Evolutionary conservation across 2,797 vertebrate species (phyloP).

Genomic region (Acipenser ruthenus): DNA sequence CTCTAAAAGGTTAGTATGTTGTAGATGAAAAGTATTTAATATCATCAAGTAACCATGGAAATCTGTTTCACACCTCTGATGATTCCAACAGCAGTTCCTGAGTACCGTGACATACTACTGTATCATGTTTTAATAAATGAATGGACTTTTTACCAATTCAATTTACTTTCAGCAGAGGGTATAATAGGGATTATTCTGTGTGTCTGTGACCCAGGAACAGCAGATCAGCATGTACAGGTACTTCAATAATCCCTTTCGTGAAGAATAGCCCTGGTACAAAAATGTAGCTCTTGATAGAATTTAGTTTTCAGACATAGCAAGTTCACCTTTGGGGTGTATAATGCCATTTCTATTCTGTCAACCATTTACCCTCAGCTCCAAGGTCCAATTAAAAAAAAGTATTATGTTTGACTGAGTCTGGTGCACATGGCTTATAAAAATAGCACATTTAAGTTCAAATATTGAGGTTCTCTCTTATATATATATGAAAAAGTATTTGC

Average conservation of each 20-base stretch:
- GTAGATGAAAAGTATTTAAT: slow-evolving; percentile 42
- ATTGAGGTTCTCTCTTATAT: no score
- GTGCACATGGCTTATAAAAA: no score
- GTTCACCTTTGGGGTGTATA: slow-evolving; percentile 7
- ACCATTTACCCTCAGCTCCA: not conserved
- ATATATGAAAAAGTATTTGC: no score
- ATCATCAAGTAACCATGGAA: slow-evolving; percentile 27
- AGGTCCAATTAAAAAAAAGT: not conserved
- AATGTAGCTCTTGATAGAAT: slow-evolving; percentile 10
- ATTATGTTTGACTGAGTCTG: no score
- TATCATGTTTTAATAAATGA: slow-evolving; percentile 29
- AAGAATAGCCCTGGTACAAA: slow-evolving; percentile 6
- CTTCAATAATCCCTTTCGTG: slow-evolving; percentile 10
- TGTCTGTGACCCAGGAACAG: slow-evolving; percentile 13
- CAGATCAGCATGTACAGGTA: slow-evolving; percentile 19
- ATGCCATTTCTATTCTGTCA: slow-evolving; percentile 2
- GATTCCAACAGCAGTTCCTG: slow-evolving; percentile 13
- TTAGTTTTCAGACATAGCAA: not conserved
- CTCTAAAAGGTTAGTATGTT: slow-evolving; percentile 36
- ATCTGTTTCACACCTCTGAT: slow-evolving; percentile 42
- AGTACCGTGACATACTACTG: slow-evolving; percentile 28
- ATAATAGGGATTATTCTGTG: slow-evolving; percentile 25
- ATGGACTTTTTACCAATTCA: slow-evolving; percentile 30
- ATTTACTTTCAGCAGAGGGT: slow-evolving; percentile 29
- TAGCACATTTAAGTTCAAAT: no score